phyloP scores from a whole-genome alignment of 2,797 vertebrate species.

The Falco cherrug region DNA sequence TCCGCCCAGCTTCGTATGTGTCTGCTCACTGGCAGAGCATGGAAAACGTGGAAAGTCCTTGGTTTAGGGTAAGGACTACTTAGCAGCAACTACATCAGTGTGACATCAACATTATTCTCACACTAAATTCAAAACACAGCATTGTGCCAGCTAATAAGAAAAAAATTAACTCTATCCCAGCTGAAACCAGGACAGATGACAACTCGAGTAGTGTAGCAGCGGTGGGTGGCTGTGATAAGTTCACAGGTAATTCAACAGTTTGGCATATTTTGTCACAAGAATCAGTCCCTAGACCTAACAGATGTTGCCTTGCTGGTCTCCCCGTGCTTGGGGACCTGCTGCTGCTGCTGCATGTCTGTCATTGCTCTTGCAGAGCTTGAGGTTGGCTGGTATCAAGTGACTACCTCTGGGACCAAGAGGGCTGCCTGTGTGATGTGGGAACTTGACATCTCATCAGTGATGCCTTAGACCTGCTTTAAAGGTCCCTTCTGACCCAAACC shows the following conservation, averaged over 20 bases:
- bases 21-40: too few species aligned
- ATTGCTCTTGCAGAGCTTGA: constrained; percentile 53
- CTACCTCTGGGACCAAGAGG: constrained; percentile 17
- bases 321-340: constrained; percentile 10
- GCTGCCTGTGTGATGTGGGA: constrained; percentile 9
- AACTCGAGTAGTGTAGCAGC: neutral
- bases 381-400: constrained; percentile 33
- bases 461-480: neutral
- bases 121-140: too few species aligned
- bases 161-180: too few species aligned
- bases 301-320: constrained; percentile 4
- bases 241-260: constrained; percentile 58
- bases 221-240: constrained; percentile 15
- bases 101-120: too few species aligned
- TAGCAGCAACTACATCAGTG: too few species aligned
- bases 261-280: constrained; percentile 58
- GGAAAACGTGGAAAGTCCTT: too few species aligned
- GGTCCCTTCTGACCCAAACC: neutral
- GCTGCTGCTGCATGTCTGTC: constrained; percentile 13
- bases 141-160: too few species aligned
- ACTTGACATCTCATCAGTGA: constrained; percentile 9
- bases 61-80: too few species aligned
- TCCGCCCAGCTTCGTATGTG: too few species aligned
- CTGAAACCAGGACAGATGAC: too few species aligned
- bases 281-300: constrained; percentile 32